Evolutionary conservation across 1,140 invertebrate species (phyloP), one percentile per base, ranked within the genome.

Genomic region (Hypothenemus hampei): DNA sequence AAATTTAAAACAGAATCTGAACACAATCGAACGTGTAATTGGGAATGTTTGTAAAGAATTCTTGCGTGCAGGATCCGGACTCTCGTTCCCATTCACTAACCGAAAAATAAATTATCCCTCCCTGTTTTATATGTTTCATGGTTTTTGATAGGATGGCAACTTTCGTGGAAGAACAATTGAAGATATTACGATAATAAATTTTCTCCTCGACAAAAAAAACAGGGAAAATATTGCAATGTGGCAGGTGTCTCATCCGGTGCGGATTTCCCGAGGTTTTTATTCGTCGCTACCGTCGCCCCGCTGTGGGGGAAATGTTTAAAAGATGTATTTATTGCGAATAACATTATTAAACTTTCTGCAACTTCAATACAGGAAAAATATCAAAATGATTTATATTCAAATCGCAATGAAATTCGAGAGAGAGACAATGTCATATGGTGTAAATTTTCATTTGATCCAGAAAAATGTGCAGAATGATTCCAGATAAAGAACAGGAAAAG

Each of bases 101-200:
- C 33, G 26, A 49, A n/a, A n/a, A 49, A 49, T 49, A 49, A 49
- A 49, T 37, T 37, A 49, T 24, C 33, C 15, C 4, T 10, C n/a
- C n/a, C n/a, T 23, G 46, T 49, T 49, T 49, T 49, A 49, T 49
- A 49, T 49, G 33, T 49, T 49, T 8, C 22, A 49, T 20, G 21
- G 29, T 49, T 49, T 49, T 39, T 49, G 46, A 49, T 49, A 15
- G 33, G 33, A 36, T 24, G 26, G 46, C 33, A 49, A 49, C 46
- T 49, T 46, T 36, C 46, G 46, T 49, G 46, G 46, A 49, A 49
- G 35, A 49, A 49, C 46, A 49, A 49, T 49, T 18, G 46, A 5
- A 49, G 26, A 49, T 49, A 49, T 49, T 23, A 35, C 15, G 46
- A 20, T n/a, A 49, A 49, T 49, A 49, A 49, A 49, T 49, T 31